These are phyloP conservation scores for Agrilus mali DNA, from an alignment of 2,888 invertebrate species.

Conservation along the genomic window DNA sequence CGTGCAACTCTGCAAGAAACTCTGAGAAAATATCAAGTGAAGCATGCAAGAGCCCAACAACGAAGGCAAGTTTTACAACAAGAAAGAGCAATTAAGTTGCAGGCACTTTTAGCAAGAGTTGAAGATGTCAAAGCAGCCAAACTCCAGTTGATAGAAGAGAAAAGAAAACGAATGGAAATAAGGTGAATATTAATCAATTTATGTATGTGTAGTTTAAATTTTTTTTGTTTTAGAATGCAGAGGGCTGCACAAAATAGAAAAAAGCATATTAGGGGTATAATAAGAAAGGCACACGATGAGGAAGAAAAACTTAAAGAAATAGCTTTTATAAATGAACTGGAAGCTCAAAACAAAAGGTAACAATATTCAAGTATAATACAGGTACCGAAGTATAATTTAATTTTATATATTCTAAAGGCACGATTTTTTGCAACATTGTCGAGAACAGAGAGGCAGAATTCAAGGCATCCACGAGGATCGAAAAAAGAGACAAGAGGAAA, in stretches of 20 bases:
- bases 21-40: slow-evolving; percentile 67
- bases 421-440: slow-evolving; percentile 76
- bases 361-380: too few species aligned
- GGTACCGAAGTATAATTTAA: too few species aligned
- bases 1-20: slow-evolving; percentile 75
- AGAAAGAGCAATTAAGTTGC: slow-evolving; percentile 73
- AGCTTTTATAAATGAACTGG: slow-evolving; percentile 91
- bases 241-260: slow-evolving; percentile 87
- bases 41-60: slow-evolving; percentile 83
- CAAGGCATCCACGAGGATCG: slow-evolving; percentile 78
- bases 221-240: slow-evolving; percentile 40
- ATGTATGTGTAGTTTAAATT: slow-evolving; percentile 10
- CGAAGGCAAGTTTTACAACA: slow-evolving; percentile 71
- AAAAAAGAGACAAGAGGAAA: slow-evolving; percentile 74
- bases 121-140: slow-evolving; percentile 76
- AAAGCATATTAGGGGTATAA: slow-evolving; percentile 67
- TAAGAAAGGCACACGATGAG: slow-evolving; percentile 93
- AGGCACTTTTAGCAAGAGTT: slow-evolving; percentile 75
- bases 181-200: slow-evolving; percentile 16
- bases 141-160: slow-evolving; percentile 74
- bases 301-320: slow-evolving; percentile 95
- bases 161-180: slow-evolving; percentile 59
- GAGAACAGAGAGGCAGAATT: slow-evolving; percentile 59
- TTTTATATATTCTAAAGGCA: slow-evolving; percentile 38
- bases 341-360: slow-evolving; percentile 75